Conservation (phyloP, 2,797 vertebrate species). For the Spheniscus humboldti region DNA sequence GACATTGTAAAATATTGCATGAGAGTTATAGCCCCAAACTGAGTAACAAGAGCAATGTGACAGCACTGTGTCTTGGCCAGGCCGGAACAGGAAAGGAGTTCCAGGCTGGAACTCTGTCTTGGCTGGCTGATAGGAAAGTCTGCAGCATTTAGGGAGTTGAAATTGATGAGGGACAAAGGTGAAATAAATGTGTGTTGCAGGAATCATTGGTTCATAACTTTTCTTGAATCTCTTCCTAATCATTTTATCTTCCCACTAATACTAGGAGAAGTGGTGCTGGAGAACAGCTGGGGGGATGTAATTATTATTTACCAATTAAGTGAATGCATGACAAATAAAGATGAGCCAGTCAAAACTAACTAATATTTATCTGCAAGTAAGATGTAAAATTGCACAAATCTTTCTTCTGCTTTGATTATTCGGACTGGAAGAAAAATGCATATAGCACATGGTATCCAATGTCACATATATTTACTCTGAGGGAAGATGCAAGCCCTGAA, state of each 20-base stretch:
- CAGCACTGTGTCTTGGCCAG: neutral
- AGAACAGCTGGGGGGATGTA: neutral
- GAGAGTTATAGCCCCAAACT: neutral
- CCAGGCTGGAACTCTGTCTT: no score
- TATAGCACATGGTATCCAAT: neutral
- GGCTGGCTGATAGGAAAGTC: neutral
- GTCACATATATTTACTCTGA: neutral
- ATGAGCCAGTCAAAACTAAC: neutral
- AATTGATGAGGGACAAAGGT: neutral
- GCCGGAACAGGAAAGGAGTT: neutral
- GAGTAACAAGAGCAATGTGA: neutral
- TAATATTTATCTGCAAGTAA: neutral
- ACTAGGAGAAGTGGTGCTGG: neutral
- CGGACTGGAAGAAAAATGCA: neutral
- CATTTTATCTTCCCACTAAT: neutral
- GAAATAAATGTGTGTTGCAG: neutral
- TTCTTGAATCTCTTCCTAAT: neutral
- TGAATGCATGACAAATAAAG: neutral
- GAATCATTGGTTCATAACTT: neutral
- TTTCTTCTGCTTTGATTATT: neutral
- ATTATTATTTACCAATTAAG: slow-evolving; percentile 7
- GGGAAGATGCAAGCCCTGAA: neutral
- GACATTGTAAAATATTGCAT: neutral
- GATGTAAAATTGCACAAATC: neutral
- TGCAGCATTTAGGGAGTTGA: neutral